These are phyloP conservation scores for Salvelinus sp. DNA, from an alignment of 2,113 vertebrate species.

Conservation along the genomic window DNA sequence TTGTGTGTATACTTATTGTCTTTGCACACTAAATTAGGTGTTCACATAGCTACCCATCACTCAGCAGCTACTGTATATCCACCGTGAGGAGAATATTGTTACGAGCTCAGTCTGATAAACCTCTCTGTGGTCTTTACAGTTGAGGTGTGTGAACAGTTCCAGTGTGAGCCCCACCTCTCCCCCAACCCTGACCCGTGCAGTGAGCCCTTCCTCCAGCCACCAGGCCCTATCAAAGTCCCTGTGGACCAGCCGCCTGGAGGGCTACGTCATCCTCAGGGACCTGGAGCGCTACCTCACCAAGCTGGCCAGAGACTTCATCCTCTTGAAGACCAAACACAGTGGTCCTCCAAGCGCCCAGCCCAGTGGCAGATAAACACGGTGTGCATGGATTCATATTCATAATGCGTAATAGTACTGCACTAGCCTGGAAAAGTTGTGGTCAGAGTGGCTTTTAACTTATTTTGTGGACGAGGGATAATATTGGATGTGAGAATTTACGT, in stretches of 20 bases:
- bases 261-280: conserved; percentile 75
- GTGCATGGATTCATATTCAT: too few species aligned
- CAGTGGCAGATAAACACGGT: not conserved
- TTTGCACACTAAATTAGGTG: conserved; percentile 11
- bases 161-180: conserved; percentile 17
- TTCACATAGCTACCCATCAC: not conserved
- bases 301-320: conserved; percentile 71
- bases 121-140: conserved; percentile 39
- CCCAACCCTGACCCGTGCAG: not conserved
- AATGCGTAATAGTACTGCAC: too few species aligned
- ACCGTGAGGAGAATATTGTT: not conserved
- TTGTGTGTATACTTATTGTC: not conserved
- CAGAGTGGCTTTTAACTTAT: too few species aligned
- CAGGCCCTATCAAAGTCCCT: conserved; percentile 11
- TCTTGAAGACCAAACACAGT: conserved; percentile 55
- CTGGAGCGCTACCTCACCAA: conserved; percentile 71
- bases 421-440: too few species aligned
- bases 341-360: not conserved
- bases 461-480: too few species aligned
- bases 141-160: conserved; percentile 40
- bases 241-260: conserved; percentile 67
- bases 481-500: too few species aligned
- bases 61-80: not conserved
- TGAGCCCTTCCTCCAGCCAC: not conserved
- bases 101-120: not conserved